Evolutionary conservation across 2,113 vertebrate species (phyloP).

Genomic region (Amblyopsis rosae): DNA sequence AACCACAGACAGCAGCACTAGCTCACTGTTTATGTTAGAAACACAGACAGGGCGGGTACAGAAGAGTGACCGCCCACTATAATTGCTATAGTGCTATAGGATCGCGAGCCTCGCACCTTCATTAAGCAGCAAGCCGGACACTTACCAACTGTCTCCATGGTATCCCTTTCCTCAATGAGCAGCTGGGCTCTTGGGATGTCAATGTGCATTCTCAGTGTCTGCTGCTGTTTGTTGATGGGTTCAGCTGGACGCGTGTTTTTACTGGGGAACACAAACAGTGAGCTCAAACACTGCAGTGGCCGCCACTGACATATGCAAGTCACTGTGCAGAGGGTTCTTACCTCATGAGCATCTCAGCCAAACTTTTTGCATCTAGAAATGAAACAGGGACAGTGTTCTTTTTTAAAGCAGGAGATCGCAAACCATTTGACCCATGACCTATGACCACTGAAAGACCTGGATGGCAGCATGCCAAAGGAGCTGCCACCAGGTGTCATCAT

Average conservation of each 20-base stretch:
- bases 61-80: too few species aligned
- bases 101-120: too few species aligned
- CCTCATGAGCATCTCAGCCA: slow-evolving; percentile 99
- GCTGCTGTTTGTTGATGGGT: slow-evolving; percentile 94
- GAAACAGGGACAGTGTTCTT: slow-evolving; percentile 43
- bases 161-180: slow-evolving; percentile 96
- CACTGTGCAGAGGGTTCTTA: slow-evolving; percentile 61
- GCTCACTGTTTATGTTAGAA: background rate
- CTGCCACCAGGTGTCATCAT: too few species aligned
- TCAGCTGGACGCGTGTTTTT: slow-evolving; percentile 98
- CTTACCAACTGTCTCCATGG: slow-evolving; percentile 96
- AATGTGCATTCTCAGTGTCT: slow-evolving; percentile 97
- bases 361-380: slow-evolving; percentile 94
- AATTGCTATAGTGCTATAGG: background rate
- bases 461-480: too few species aligned
- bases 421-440: too few species aligned
- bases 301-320: background rate
- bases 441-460: too few species aligned
- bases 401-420: background rate
- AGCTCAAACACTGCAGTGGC: background rate
- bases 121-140: slow-evolving; percentile 18
- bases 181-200: slow-evolving; percentile 97
- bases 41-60: too few species aligned
- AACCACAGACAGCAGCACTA: background rate
- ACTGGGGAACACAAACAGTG: slow-evolving; percentile 66